phyloP scores from a whole-genome alignment of 2,113 vertebrate genomes.

The Forbesichthys papilliferus region DNA sequence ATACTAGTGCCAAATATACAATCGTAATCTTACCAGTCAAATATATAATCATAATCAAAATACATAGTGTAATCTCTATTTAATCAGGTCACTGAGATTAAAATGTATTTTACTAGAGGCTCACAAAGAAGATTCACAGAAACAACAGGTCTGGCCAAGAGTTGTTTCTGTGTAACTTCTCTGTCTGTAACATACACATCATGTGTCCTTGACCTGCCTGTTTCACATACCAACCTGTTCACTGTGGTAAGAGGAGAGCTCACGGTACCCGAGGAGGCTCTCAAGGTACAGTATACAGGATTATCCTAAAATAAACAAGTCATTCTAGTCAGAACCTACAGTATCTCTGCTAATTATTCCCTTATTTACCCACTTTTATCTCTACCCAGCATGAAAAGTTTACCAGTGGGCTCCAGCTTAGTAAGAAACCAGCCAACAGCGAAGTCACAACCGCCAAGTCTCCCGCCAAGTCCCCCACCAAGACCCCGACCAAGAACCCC shows the following conservation, averaged over 20 bases:
- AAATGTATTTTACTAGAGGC: too few relatives aligned
- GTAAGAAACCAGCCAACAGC: constrained; percentile 83
- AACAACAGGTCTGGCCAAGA: background rate
- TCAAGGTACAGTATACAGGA: constrained; percentile 82
- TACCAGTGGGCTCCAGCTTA: constrained; percentile 93
- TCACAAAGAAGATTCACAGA: too few relatives aligned
- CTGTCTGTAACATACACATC: background rate
- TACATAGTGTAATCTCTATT: too few relatives aligned
- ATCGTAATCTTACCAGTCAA: too few relatives aligned
- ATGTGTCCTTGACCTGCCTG: constrained; percentile 74
- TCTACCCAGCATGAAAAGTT: constrained; percentile 92
- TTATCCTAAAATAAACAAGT: too few relatives aligned
- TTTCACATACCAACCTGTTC: constrained; percentile 97
- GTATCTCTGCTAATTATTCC: too few relatives aligned
- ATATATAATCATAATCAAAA: too few relatives aligned
- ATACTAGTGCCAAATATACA: background rate
- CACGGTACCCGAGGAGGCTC: constrained; percentile 95
- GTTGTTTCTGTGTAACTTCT: background rate
- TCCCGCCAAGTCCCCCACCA: constrained; percentile 54
- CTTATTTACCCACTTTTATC: background rate
- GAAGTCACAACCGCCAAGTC: constrained; percentile 71
- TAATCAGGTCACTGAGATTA: too few relatives aligned
- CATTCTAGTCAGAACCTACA: too few relatives aligned
- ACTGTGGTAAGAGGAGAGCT: constrained; percentile 95
- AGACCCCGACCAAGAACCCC: constrained; percentile 72